These are phyloP conservation scores for Tigriopus japonicus DNA, from an alignment of 1,140 invertebrate genomes.

Conservation along the genomic window DNA sequence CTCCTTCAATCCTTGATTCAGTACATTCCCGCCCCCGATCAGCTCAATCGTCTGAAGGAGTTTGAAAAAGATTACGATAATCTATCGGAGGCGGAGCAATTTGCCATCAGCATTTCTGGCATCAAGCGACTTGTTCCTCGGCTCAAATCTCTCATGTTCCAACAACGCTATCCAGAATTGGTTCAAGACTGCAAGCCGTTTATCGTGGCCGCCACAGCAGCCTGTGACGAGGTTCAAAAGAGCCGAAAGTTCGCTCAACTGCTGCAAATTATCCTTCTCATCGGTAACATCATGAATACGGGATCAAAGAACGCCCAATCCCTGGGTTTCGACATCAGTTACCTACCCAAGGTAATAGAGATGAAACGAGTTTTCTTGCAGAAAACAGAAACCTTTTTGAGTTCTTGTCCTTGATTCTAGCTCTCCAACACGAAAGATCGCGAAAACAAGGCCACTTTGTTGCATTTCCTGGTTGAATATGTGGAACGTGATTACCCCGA, in stretches of 20 bases:
- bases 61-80: constrained; percentile 54
- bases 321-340: constrained; percentile 90
- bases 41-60: constrained; percentile 58
- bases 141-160: constrained; percentile 74
- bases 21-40: constrained; percentile 72
- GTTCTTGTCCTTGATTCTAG: constrained; percentile 31
- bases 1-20: constrained; percentile 40
- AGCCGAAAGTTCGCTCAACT: constrained; percentile 78
- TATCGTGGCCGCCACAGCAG: constrained; percentile 80
- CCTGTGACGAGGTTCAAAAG: constrained; percentile 78
- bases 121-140: constrained; percentile 74
- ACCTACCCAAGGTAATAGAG: constrained; percentile 73
- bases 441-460: constrained; percentile 74
- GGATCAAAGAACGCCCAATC: constrained; percentile 81
- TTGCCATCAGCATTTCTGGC: constrained; percentile 65
- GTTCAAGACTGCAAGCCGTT: constrained; percentile 81
- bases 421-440: constrained; percentile 80
- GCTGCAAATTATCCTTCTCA: constrained; percentile 64
- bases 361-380: no score
- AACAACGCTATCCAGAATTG: constrained; percentile 58
- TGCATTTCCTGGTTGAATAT: constrained; percentile 77
- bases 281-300: constrained; percentile 90
- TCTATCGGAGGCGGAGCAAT: constrained; percentile 81
- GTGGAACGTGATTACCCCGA: constrained; percentile 76
- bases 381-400: no score